Base-by-base conservation (phyloP, 2,888 invertebrate species). In the Athalia circularis region DNA sequence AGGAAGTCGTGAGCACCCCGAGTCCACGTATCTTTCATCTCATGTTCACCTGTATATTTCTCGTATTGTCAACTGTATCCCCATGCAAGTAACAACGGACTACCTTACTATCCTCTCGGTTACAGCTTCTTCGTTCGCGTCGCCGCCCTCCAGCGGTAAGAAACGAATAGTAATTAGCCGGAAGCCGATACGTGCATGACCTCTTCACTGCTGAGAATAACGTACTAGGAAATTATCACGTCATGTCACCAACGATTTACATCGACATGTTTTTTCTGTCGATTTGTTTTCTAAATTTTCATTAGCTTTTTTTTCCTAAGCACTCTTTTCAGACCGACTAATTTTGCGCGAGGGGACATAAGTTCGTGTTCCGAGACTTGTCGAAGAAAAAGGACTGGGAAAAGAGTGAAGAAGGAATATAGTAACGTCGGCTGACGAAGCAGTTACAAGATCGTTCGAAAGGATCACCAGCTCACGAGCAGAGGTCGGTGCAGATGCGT, bases 11-110 rank as follows among this genome's bases (percentile, higher is more conserved):
- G 75, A 47, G 75, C 62, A 29, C 29, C 62, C 50, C 75, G 50
- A 52, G 45, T 45, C 72, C 45, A 57, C 47, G 43, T 87, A 86
- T 87, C 87, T 87, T 82, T 85, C 85, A 86, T 86, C 86, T 86
- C 76, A 54, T 80, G 86, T 88, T 87, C 89, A 89, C 89, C 89
- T 89, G 89, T 75, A 64, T 88, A 86, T 88, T 89, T 88, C 86
- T 85, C 86, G 87, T 87, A 88, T 88, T 88, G 88, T 88, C 89
- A 87, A 72, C 72, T 47, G 45, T 7, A 13, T 59, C 57, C 57
- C 72, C 13, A 43, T 59, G 72, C 59, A 72, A 59, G 59, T 29
- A 29, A 29, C 29, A 29, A 29, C 29, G 29, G 29, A 29, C 29
- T 29, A 29, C 29, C 29, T 29, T 29, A 29, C 29, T 29, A 29